phyloP scores from a whole-genome alignment of 2,888 invertebrate species.

The Scaptomyza polygonia region DNA sequence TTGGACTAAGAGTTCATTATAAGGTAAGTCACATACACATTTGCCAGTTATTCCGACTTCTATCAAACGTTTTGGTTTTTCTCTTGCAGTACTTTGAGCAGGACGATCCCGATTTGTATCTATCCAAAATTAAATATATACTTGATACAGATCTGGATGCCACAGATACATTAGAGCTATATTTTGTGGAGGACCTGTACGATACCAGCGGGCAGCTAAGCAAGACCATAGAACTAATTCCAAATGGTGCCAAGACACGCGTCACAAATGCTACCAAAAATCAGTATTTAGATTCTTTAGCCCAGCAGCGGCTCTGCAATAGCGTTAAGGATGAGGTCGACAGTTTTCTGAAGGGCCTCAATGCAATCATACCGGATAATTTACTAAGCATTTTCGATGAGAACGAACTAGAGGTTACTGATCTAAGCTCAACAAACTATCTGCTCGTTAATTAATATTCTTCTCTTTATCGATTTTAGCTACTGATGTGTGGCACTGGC shows the following conservation, averaged over 20 bases:
- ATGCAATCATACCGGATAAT: slow-evolving; percentile 96
- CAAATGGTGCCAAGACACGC: slow-evolving; percentile 90
- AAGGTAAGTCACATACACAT: slow-evolving; percentile 86
- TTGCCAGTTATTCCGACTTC: too few relatives aligned
- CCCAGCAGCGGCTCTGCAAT: slow-evolving; percentile 93
- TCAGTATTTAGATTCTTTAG: slow-evolving; percentile 93
- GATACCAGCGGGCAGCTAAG: slow-evolving; percentile 90
- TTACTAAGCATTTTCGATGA: slow-evolving; percentile 97
- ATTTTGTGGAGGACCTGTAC: slow-evolving; percentile 95
- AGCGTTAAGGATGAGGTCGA: slow-evolving; percentile 93
- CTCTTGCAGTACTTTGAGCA: slow-evolving; percentile 94
- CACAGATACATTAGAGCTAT: slow-evolving; percentile 91
- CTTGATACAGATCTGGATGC: slow-evolving; percentile 94
- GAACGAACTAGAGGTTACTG: slow-evolving; percentile 94
- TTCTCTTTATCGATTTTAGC: slow-evolving; percentile 85
- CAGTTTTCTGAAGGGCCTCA: slow-evolving; percentile 94
- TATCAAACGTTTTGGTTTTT: neutral
- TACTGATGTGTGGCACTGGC: slow-evolving; percentile 96
- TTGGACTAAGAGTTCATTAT: slow-evolving; percentile 95
- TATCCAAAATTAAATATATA: slow-evolving; percentile 96
- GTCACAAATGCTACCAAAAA: slow-evolving; percentile 87
- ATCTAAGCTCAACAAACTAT: too few relatives aligned
- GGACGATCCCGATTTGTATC: slow-evolving; percentile 96
- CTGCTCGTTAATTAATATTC: neutral
- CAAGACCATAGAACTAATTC: slow-evolving; percentile 92